Evolutionary conservation across 2,113 vertebrate species (phyloP).

Genomic region (Toxotes chatareus): DNA sequence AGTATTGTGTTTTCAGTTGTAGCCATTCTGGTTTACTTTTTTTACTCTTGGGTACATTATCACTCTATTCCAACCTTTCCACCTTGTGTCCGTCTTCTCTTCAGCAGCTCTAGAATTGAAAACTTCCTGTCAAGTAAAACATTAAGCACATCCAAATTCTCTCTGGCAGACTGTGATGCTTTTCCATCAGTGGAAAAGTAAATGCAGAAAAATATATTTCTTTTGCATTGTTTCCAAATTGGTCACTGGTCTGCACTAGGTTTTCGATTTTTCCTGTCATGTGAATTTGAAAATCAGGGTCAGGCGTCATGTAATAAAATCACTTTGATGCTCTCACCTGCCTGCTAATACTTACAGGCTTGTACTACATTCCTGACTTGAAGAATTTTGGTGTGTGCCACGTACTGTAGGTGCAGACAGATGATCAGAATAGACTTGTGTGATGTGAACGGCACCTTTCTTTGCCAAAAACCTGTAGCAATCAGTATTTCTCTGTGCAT

Average conservation of each 20-base stretch:
- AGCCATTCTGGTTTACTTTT: neutral
- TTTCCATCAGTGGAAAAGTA: neutral
- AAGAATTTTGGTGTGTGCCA: neutral
- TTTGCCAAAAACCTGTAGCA: neutral
- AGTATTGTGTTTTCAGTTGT: no score
- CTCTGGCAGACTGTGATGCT: neutral
- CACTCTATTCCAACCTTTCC: neutral
- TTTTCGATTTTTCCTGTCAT: conserved; percentile 9
- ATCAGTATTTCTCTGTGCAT: neutral
- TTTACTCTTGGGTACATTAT: neutral
- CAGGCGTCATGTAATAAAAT: neutral
- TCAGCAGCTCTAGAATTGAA: neutral
- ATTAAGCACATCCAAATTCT: neutral
- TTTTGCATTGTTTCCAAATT: neutral
- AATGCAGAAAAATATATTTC: neutral
- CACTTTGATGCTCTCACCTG: neutral
- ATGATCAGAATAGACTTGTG: neutral
- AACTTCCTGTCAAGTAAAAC: neutral
- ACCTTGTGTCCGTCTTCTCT: neutral
- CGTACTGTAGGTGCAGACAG: neutral
- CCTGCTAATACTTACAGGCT: neutral
- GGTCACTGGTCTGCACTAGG: neutral
- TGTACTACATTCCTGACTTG: conserved; percentile 34
- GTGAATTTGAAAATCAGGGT: conserved; percentile 5
- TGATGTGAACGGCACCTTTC: neutral